These are phyloP conservation scores for Hypselothyrea guttata DNA, from an alignment of 2,888 invertebrate species.

Conservation along the genomic window DNA sequence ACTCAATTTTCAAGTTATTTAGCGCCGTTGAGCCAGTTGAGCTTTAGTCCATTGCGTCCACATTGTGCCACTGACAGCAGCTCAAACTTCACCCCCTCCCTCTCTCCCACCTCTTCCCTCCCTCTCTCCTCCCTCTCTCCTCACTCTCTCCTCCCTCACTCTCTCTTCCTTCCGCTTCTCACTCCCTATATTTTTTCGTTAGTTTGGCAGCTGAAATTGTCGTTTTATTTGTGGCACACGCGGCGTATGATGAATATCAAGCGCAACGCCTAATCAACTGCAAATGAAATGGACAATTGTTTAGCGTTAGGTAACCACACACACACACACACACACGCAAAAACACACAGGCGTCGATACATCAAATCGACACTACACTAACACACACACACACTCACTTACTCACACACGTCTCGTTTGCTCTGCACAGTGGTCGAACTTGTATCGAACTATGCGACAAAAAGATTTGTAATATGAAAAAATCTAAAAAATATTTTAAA, in stretches of 20 bases:
- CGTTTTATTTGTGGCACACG: conserved; percentile 38
- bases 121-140: neutral
- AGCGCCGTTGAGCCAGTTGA: conserved; percentile 40
- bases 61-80: conserved; percentile 14
- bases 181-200: conserved; percentile 7
- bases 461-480: no score
- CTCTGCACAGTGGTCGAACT: no score
- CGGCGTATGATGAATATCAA: conserved; percentile 71
- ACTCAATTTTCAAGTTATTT: conserved; percentile 71
- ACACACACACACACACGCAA: conserved; percentile 17
- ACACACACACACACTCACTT: conserved; percentile 12
- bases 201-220: conserved; percentile 8
- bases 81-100: neutral
- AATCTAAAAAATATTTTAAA: no score
- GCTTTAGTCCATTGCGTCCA: conserved; percentile 13
- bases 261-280: conserved; percentile 69
- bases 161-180: conserved; percentile 1
- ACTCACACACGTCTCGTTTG: conserved; percentile 24
- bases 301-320: conserved; percentile 59
- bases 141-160: neutral
- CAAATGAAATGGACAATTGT: conserved; percentile 77
- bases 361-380: conserved; percentile 66
- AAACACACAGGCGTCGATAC: conserved; percentile 57
- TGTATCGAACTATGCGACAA: no score
- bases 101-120: neutral